Percentiles rank a stretch among this genome's conserved stretches.
Evolutionary conservation across 53 echinoderm and acorn worm genomes (phyloP).

Genomic region (Luidia sarsii): DNA sequence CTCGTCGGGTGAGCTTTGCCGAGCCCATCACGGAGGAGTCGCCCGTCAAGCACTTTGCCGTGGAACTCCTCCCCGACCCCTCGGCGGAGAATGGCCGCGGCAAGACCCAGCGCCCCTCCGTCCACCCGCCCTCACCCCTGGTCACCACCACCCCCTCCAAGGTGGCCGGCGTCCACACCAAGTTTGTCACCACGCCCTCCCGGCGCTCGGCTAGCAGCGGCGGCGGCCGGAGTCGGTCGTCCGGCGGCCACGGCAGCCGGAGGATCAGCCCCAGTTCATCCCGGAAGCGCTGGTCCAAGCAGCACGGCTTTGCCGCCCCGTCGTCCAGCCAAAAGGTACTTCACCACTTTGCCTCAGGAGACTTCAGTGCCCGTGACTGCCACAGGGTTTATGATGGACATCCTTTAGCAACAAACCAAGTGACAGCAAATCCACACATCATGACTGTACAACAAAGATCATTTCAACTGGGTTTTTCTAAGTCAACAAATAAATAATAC

Average conservation of each 20-base stretch:
- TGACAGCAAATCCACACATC: no score
- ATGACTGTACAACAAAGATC: no score
- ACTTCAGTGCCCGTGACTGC: no score
- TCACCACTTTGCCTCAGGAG: no score
- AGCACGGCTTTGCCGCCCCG: conserved; percentile 10
- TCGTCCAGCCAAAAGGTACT: conserved; percentile 35
- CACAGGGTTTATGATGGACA: no score
- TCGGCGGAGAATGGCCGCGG: conserved; percentile 18
- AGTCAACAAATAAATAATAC: no score
- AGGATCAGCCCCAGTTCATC: conserved; percentile 12
- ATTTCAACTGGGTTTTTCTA: no score
- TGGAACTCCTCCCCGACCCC: conserved; percentile 59
- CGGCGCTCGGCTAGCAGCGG: conserved; percentile 30
- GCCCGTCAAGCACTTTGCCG: conserved; percentile 37
- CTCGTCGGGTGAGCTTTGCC: conserved; percentile 93
- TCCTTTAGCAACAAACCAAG: no score
- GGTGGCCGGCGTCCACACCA: conserved; percentile 73
- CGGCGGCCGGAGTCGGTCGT: background rate
- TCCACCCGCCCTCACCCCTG: conserved; percentile 84
- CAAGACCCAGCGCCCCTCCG: background rate
- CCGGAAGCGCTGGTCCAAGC: background rate
- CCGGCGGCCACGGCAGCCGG: background rate
- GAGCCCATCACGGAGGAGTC: conserved; percentile 67
- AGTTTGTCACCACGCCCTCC: conserved; percentile 85
- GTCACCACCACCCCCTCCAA: conserved; percentile 93